Percentiles rank a stretch among this genome's conserved stretches.
Evolutionary conservation across 1,140 invertebrate genomes (phyloP).

Genomic region (Drosophila guanche): DNA sequence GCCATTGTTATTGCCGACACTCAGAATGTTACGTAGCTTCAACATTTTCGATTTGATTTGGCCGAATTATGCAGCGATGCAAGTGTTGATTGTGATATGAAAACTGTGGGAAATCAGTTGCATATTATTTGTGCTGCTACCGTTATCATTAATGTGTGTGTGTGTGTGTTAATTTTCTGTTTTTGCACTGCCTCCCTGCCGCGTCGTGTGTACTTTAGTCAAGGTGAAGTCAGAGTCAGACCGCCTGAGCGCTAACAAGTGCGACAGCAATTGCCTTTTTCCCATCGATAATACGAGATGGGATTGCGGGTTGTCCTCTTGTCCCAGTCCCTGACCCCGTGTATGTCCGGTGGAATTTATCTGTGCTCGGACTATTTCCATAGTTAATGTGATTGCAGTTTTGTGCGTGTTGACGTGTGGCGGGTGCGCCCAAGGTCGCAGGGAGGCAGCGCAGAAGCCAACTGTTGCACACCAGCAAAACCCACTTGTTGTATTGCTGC

Average conservation of each 20-base stretch:
- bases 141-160: constrained; percentile 52
- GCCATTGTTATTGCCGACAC: constrained; percentile 44
- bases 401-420: no score
- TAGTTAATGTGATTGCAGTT: no score
- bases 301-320: constrained; percentile 17
- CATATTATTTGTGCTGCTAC: constrained; percentile 48
- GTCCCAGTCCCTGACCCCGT: constrained; percentile 4
- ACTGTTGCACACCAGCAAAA: background rate
- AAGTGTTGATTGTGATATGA: constrained; percentile 30
- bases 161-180: constrained; percentile 4
- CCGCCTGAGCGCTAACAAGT: constrained; percentile 26
- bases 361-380: no score
- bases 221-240: constrained; percentile 79
- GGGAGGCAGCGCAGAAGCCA: background rate
- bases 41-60: constrained; percentile 56
- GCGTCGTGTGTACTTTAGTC: constrained; percentile 70
- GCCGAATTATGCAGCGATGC: constrained; percentile 20
- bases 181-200: constrained; percentile 36
- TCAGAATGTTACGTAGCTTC: constrained; percentile 69
- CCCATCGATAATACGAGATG: constrained; percentile 5
- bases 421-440: no score
- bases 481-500: constrained; percentile 46
- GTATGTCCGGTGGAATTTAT: background rate
- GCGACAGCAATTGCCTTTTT: constrained; percentile 28
- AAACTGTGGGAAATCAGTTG: constrained; percentile 59